phyloP scores from a whole-genome alignment of 2,888 invertebrate species.

The Drosophila seclusa region DNA sequence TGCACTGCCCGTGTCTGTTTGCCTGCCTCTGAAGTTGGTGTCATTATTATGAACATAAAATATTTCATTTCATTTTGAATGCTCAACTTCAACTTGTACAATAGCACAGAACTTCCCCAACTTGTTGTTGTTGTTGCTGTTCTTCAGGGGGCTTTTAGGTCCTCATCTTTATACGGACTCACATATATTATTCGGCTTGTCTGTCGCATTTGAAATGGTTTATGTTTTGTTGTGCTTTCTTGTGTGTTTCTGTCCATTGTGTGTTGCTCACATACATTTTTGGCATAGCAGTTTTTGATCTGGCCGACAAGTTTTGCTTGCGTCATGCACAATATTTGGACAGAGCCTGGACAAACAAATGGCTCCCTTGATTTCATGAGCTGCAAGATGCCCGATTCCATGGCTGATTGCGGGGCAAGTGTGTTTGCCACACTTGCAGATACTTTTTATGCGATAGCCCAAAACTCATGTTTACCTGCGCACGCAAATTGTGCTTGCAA shows the following conservation, averaged over 20 bases:
- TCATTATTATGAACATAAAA: constrained; percentile 81
- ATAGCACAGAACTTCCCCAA: constrained; percentile 8
- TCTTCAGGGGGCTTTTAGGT: constrained; percentile 15
- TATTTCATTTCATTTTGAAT: constrained; percentile 75
- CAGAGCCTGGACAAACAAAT: constrained; percentile 45
- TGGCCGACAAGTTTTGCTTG: constrained; percentile 55
- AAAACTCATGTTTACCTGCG: constrained; percentile 39
- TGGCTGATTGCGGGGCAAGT: constrained; percentile 17
- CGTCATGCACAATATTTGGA: constrained; percentile 59
- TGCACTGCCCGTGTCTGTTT: neutral
- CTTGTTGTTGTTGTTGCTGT: constrained; percentile 11
- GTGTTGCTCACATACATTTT: constrained; percentile 37
- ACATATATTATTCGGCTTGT: constrained; percentile 17
- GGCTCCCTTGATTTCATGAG: neutral
- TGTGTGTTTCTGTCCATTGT: constrained; percentile 39
- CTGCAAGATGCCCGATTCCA: neutral
- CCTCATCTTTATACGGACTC: constrained; percentile 7
- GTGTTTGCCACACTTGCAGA: constrained; percentile 51
- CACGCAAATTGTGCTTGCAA: constrained; percentile 28
- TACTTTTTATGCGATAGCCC: constrained; percentile 12
- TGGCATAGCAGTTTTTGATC: constrained; percentile 50
- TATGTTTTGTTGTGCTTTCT: constrained; percentile 43
- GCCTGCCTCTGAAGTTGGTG: constrained; percentile 67
- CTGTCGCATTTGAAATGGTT: constrained; percentile 32
- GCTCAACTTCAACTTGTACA: constrained; percentile 32